phyloP scores from a whole-genome alignment of 1,140 invertebrate species.

The Lepidurus couesii region DNA sequence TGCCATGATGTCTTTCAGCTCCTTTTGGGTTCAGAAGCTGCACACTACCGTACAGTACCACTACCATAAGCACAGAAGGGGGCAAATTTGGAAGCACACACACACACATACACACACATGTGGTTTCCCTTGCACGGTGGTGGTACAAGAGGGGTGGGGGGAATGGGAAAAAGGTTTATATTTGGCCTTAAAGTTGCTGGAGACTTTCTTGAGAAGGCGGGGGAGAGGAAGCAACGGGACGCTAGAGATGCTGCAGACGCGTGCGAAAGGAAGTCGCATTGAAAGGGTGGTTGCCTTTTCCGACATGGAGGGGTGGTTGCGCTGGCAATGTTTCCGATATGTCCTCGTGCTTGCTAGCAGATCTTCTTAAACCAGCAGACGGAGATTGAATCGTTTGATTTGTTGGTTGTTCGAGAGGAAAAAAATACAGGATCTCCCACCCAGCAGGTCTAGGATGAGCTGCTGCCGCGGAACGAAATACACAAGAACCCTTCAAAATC shows the following conservation, averaged over 20 bases:
- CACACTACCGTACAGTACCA: background rate
- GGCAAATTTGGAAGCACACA: conserved; percentile 15
- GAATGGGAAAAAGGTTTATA: background rate
- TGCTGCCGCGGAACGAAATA: too few relatives aligned
- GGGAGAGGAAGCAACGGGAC: conserved; percentile 13
- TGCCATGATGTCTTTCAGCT: background rate
- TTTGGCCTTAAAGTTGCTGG: conserved; percentile 15
- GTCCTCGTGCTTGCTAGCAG: background rate
- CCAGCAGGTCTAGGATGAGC: too few relatives aligned
- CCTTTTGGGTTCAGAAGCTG: background rate
- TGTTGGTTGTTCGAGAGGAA: too few relatives aligned
- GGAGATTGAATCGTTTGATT: background rate
- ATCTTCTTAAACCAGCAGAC: background rate
- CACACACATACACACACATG: background rate
- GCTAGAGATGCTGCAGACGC: conserved; percentile 10
- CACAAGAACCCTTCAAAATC: too few relatives aligned
- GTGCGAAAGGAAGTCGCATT: conserved; percentile 14
- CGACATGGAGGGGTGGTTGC: conserved; percentile 16
- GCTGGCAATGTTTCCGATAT: conserved; percentile 9
- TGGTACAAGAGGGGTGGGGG: background rate
- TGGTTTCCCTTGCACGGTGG: conserved; percentile 10
- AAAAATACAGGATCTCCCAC: too few relatives aligned
- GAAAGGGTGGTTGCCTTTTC: conserved; percentile 11
- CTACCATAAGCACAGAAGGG: background rate
- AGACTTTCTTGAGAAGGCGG: background rate